Evolutionary conservation across 2,888 invertebrate species (phyloP).

Genomic region (Drosophila crucigera): DNA sequence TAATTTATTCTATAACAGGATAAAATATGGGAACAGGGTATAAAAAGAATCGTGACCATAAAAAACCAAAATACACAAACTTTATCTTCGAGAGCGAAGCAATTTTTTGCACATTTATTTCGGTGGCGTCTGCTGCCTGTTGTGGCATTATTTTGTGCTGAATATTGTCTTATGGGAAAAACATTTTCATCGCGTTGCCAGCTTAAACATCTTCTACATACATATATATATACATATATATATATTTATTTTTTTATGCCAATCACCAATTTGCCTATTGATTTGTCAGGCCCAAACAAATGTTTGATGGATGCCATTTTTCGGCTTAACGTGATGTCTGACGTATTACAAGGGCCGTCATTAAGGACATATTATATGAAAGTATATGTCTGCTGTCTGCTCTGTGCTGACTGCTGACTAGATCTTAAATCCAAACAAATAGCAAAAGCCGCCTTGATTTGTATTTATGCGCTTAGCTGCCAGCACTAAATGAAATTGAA

Average conservation of each 20-base stretch:
- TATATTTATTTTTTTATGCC: slow-evolving; percentile 38
- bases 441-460: slow-evolving; percentile 26
- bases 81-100: slow-evolving; percentile 52
- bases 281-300: slow-evolving; percentile 60
- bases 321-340: slow-evolving; percentile 43
- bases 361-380: slow-evolving; percentile 33
- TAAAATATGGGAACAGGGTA: slow-evolving; percentile 34
- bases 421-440: neutral
- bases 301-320: slow-evolving; percentile 64
- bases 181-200: slow-evolving; percentile 25
- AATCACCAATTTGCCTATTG: slow-evolving; percentile 73
- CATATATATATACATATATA: slow-evolving; percentile 14
- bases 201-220: slow-evolving; percentile 36
- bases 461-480: slow-evolving; percentile 32
- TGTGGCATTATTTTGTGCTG: slow-evolving; percentile 12
- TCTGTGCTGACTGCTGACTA: slow-evolving; percentile 9
- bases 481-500: slow-evolving; percentile 37
- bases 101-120: slow-evolving; percentile 54
- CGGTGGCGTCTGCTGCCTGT: slow-evolving; percentile 16
- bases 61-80: slow-evolving; percentile 42
- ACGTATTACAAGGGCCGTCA: slow-evolving; percentile 27
- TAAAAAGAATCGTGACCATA: slow-evolving; percentile 39
- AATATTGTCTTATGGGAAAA: slow-evolving; percentile 59
- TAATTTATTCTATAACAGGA: slow-evolving; percentile 60
- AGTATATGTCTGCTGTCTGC: slow-evolving; percentile 4